Base-by-base conservation (phyloP, 1,140 invertebrate genomes). In the Caerostris extrusa region DNA sequence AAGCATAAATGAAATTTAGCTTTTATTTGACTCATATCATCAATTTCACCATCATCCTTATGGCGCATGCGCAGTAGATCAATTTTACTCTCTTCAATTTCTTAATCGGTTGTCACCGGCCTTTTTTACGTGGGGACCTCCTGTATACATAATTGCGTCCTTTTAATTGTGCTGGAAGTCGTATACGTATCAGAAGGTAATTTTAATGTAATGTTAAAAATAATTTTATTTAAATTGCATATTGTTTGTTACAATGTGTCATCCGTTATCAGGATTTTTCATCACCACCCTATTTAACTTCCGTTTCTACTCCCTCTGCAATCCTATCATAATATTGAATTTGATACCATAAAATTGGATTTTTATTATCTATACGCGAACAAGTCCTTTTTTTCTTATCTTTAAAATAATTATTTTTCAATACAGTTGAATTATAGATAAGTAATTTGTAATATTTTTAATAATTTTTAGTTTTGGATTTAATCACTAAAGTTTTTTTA, bases 101-200 rank as follows among this genome's bases (percentile, higher is more conserved):
- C 34, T 77, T 77, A 77, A 77, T 77, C 71, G 50, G 71, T 77
- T 77, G 71, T 77, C 71, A 77, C 71, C 71, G 71, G 71, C 71
- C 71, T 77, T 77, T 77, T 53, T 67, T 67, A 34, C 14, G 71
- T 77, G 34, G 71, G 34, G 8, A 53, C 4, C 50, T 77, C 71
- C 71, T 12, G 34, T 77, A 5, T 77, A 5, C 8, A 14, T 77
- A 77, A 7, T 77, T 77, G 71, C 71, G 34, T 77, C 10, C 19
- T 53, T 12, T 50, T 34, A 53, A 12, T 12, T 12, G 34, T 77
- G 71, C 34, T 53, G 34, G 34, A 12, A 53, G 53, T 5, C 5
- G 53, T 10, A 50, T 77, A 53, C 3, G 7, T 12, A 5, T 5
- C 50, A 77, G 17, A 14, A 17, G 12, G 53, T 77, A 53, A 12